phyloP scores from a whole-genome alignment of 2,113 vertebrate species.

The chimpanzee (Pan troglodytes) region NHGRI_mPanTro3-v2.1_pri NC_072417.2:51686501-51687000 shows the following conservation, averaged over 20 bases:
- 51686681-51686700: neutral
- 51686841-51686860: neutral
- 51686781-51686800: too few relatives aligned
- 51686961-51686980: neutral
- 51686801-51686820: too few relatives aligned
- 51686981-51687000: slow-evolving; percentile 1
- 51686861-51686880: too few relatives aligned
- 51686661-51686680: neutral
- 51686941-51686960: neutral
- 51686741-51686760: rapidly evolving
- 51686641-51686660: neutral
- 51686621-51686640: neutral
- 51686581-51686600: rapidly evolving
- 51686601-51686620: neutral
- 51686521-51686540: too few relatives aligned
- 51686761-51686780: neutral
- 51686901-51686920: neutral
- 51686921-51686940: neutral
- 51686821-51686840: neutral
- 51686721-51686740: neutral
- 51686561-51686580: rapidly evolving
- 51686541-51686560: neutral
- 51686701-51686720: neutral
- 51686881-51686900: rapidly evolving
- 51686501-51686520: too few relatives aligned